Evolutionary conservation across 2,113 vertebrate species (phyloP).

Genomic region (Rissa tridactyla): DNA sequence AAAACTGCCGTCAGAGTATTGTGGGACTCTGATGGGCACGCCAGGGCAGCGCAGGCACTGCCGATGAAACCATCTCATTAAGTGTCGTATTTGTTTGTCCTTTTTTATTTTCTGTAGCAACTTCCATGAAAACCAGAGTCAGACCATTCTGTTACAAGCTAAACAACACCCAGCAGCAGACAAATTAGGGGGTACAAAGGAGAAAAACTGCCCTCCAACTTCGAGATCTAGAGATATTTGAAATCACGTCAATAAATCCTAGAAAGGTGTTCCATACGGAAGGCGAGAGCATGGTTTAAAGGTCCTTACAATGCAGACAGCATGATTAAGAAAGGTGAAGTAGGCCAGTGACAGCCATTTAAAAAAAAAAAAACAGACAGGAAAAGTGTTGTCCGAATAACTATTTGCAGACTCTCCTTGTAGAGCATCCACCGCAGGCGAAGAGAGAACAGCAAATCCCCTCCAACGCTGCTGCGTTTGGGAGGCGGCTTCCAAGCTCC

Average conservation of each 20-base stretch:
- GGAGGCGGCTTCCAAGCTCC: background rate
- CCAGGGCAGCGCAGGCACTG: background rate
- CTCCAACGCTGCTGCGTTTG: rapidly evolving
- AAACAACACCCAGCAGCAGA: background rate
- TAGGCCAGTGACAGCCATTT: background rate
- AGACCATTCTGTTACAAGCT: background rate
- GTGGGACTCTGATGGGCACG: background rate
- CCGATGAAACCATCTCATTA: background rate
- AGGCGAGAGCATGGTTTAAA: background rate
- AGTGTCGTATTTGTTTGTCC: background rate
- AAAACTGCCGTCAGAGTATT: background rate
- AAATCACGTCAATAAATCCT: background rate
- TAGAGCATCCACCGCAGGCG: background rate
- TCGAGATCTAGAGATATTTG: background rate
- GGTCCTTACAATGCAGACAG: background rate
- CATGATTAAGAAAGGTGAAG: background rate
- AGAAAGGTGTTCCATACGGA: background rate
- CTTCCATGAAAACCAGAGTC: background rate
- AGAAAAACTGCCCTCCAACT: background rate
- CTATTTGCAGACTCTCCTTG: background rate
- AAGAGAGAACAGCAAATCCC: background rate
- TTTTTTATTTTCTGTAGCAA: background rate
- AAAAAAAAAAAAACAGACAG: background rate
- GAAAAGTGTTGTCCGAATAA: background rate
- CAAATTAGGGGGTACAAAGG: background rate